Evolutionary conservation across 2,797 vertebrate genomes (phyloP), one percentile per base, ranked within the genome.

Genomic region (Corythornis leucogaster): DNA sequence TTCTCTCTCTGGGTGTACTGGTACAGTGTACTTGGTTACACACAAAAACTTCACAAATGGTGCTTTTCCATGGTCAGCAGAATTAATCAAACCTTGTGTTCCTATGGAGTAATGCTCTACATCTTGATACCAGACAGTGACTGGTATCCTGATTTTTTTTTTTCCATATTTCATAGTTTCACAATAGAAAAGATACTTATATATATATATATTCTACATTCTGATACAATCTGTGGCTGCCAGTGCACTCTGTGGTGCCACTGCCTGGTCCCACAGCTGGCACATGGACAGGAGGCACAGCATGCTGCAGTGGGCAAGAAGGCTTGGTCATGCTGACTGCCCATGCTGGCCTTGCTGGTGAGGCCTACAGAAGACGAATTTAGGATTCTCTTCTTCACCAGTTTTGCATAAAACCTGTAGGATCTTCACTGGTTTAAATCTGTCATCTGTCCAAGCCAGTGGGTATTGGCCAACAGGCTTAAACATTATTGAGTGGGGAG

Each of bases 21-120:
- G 22, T 62, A 22, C 42, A 61, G 17, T 61, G 57, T 40, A 59
- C 46, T 71, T 3, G 28, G 40, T 91, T 81, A 30, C 58, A 71
- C 55, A 57, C 33, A 62, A 64, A 59, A n/a, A 16, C 3, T 9
- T 45, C 0, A 6, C 3, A 87, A 71, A 70, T 25, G 2, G 11
- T 89, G 45, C 18, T 80, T 79, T 93, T 77, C 57, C 33, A 13
- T 43, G 9, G 45, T 43, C 58, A 74, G 30, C 71, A 92, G 57
- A 79, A 86, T 81, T 76, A 86, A 87, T 82, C n/a, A 57, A 43
- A 57, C 50, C 42, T 81, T 53, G 19, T 89, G 38, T 85, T 83
- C 22, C 46, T 26, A 7, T 4, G 11, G 35, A 80, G 17, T 12
- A n/a, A 45, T 55, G 35, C 21, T 80, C 48, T 67, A 2, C 40